Percentiles rank a stretch among this genome's conserved stretches.
phyloP scores from a whole-genome alignment of 2,113 vertebrate genomes.

The Thryonomys swinderianus region DNA sequence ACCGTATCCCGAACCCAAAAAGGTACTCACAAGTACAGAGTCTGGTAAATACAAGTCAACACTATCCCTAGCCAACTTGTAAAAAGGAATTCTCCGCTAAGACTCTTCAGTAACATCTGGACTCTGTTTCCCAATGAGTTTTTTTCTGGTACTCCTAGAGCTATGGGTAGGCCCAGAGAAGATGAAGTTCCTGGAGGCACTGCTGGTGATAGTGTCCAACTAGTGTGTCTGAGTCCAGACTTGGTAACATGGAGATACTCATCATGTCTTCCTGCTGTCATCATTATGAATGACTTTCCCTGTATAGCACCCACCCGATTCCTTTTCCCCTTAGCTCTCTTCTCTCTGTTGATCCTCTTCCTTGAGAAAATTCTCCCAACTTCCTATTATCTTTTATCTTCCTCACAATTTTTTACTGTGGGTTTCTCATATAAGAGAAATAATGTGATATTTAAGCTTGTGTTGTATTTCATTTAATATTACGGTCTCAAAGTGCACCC shows the following conservation, averaged over 20 bases:
- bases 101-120: not conserved
- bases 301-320: not conserved
- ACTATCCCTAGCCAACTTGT: not conserved
- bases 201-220: not conserved
- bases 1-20: too few relatives aligned
- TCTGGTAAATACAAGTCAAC: too few relatives aligned
- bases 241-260: not conserved
- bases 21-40: too few relatives aligned
- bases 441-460: not conserved
- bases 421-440: not conserved
- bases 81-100: not conserved
- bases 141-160: not conserved
- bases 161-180: not conserved
- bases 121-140: not conserved
- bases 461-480: not conserved
- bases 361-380: not conserved
- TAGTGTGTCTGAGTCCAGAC: too few relatives aligned
- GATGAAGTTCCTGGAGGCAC: not conserved
- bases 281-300: not conserved
- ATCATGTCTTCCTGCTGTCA: too few relatives aligned
- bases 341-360: not conserved
- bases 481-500: not conserved
- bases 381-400: not conserved
- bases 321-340: not conserved
- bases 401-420: not conserved